Evolutionary conservation across 2,888 invertebrate genomes (phyloP).

Genomic region (Scaptomyza flava): DNA sequence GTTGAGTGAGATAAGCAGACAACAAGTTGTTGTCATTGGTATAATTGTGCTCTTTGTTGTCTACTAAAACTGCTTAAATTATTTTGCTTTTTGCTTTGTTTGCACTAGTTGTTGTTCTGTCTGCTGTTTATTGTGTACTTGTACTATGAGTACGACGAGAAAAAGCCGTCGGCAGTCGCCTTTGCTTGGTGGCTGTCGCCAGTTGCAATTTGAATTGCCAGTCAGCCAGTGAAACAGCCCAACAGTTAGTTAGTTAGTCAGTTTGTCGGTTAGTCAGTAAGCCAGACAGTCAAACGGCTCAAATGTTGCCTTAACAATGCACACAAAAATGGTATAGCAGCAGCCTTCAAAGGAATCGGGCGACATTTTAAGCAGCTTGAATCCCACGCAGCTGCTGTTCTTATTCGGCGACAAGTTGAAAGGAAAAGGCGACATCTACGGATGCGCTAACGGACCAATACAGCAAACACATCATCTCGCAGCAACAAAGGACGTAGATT

Average conservation of each 20-base stretch:
- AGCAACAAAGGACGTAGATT: background rate
- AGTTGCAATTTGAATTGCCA: slow-evolving; percentile 36
- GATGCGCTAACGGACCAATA: slow-evolving; percentile 12
- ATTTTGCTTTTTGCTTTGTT: slow-evolving; percentile 25
- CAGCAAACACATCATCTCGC: background rate
- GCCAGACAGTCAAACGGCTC: slow-evolving; percentile 5
- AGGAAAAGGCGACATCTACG: slow-evolving; percentile 27
- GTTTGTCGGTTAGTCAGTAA: background rate
- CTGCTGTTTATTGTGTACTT: background rate
- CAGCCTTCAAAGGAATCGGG: background rate
- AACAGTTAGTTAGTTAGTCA: background rate
- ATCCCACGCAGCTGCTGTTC: slow-evolving; percentile 12
- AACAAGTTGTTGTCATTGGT: slow-evolving; percentile 3
- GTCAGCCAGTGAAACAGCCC: background rate
- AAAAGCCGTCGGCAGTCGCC: slow-evolving; percentile 19
- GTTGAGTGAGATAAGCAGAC: background rate
- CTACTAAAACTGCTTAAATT: background rate
- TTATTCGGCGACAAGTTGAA: slow-evolving; percentile 16
- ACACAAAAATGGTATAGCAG: background rate
- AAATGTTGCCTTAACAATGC: background rate
- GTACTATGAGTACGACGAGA: no score
- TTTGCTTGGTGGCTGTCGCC: slow-evolving; percentile 23
- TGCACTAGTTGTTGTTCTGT: background rate
- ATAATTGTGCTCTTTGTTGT: slow-evolving; percentile 11
- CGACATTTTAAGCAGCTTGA: slow-evolving; percentile 20